Evolutionary conservation across 92 coral and sea anemone genomes (phyloP).

Genomic region (Parazoanthus darwini): DNA sequence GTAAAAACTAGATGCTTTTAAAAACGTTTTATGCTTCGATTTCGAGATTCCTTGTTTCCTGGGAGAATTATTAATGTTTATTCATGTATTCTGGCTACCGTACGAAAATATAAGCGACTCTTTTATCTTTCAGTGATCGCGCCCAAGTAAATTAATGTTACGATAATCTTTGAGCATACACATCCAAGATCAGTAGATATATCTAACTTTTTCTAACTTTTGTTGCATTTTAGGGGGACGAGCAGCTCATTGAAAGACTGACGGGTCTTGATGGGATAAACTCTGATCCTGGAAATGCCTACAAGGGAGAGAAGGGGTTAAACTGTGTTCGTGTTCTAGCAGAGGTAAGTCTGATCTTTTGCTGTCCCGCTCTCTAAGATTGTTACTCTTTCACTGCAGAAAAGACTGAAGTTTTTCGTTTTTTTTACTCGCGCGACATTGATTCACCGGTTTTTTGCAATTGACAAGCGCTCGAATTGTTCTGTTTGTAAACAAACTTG

Average conservation of each 20-base stretch:
- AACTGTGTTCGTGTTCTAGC: conserved; percentile 81
- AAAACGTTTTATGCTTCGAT: background rate
- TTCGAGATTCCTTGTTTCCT: conserved; percentile 12
- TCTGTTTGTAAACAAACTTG: conserved; percentile 45
- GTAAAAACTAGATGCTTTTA: background rate
- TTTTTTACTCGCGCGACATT: background rate
- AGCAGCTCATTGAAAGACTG: conserved; percentile 85
- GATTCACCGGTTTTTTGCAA: conserved; percentile 1
- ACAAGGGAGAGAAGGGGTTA: conserved; percentile 79
- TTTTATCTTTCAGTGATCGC: conserved; percentile 10
- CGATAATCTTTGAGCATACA: conserved; percentile 10
- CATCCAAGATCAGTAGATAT: conserved; percentile 4
- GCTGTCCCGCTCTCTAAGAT: background rate
- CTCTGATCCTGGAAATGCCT: conserved; percentile 68
- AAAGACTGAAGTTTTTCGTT: background rate
- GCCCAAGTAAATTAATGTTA: conserved; percentile 1
- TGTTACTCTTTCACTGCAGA: conserved; percentile 3
- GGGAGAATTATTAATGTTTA: conserved; percentile 3
- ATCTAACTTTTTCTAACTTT: conserved; percentile 6
- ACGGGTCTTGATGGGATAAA: conserved; percentile 96
- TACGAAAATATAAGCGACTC: background rate
- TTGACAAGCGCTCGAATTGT: conserved; percentile 34
- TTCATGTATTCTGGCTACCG: conserved; percentile 16
- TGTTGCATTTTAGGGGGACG: conserved; percentile 81
- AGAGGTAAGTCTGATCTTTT: conserved; percentile 67